Evolutionary conservation across 2,113 vertebrate species (phyloP).

Genomic region (Hippocampus barbouri): DNA sequence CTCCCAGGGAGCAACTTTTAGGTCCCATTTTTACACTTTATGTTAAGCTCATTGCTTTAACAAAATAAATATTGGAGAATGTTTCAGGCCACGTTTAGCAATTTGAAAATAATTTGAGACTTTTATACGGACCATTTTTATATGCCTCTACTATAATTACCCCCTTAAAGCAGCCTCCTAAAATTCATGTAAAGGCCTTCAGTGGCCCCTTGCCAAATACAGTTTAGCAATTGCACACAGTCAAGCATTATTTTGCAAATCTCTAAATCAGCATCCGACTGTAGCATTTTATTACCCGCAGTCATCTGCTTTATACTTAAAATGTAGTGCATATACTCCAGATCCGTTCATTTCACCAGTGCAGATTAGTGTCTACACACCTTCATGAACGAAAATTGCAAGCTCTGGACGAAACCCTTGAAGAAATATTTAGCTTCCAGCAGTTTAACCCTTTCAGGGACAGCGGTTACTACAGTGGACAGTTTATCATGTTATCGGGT

Average conservation of each 20-base stretch:
- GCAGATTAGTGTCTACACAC: constrained; percentile 51
- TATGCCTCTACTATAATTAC: not conserved
- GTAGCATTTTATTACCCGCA: constrained; percentile 39
- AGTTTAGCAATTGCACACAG: constrained; percentile 30
- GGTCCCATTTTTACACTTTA: constrained; percentile 12
- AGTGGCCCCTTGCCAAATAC: constrained; percentile 29
- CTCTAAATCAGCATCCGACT: constrained; percentile 33
- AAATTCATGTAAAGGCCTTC: constrained; percentile 26
- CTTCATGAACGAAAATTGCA: constrained; percentile 18
- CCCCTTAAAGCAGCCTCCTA: not conserved
- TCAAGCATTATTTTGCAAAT: constrained; percentile 19
- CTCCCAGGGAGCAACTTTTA: no score
- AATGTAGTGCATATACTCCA: constrained; percentile 21
- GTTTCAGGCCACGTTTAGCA: not conserved
- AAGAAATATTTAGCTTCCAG: not conserved
- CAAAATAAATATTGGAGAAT: not conserved
- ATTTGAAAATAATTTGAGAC: not conserved
- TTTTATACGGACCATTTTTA: not conserved
- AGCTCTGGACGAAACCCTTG: not conserved
- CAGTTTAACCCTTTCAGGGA: no score
- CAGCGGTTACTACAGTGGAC: no score
- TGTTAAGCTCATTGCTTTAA: not conserved
- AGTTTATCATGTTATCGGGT: no score
- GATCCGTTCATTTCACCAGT: constrained; percentile 21
- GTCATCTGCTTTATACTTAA: constrained; percentile 31